phyloP scores from a whole-genome alignment of 2,888 invertebrate genomes.

The Lasius platythorax region DNA sequence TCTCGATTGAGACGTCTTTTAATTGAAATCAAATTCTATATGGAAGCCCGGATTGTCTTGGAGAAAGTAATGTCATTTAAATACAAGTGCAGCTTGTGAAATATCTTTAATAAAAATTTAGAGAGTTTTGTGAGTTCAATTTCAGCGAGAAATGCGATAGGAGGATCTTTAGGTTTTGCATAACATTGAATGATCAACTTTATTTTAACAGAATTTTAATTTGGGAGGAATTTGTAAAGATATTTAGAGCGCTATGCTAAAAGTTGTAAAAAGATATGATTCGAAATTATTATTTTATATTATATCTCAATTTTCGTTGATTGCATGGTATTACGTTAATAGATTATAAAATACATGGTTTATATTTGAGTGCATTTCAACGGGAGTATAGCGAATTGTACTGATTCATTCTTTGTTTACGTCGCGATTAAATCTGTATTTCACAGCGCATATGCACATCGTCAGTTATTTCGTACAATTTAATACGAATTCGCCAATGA shows the following conservation, averaged over 20 bases:
- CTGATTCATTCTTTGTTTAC: background rate
- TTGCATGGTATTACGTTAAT: background rate
- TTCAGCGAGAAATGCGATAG: background rate
- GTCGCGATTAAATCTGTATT: conserved; percentile 7
- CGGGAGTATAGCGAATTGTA: background rate
- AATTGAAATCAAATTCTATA: background rate
- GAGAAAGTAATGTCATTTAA: background rate
- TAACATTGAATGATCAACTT: background rate
- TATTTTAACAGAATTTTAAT: background rate
- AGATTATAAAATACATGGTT: background rate
- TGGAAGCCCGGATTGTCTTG: background rate
- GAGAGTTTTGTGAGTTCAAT: conserved; percentile 7
- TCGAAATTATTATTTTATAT: background rate
- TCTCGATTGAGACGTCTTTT: background rate
- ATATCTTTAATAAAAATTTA: background rate
- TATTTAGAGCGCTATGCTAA: background rate
- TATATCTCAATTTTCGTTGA: background rate
- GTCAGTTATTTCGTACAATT: background rate
- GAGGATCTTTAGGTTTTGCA: background rate
- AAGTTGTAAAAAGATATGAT: background rate
- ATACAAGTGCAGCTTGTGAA: conserved; percentile 2
- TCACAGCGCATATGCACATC: background rate
- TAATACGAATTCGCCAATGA: background rate
- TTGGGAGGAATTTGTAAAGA: background rate
- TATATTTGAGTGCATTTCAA: background rate